Base-by-base conservation (phyloP, 2,888 invertebrate species). In the Synergus japonicus region DNA sequence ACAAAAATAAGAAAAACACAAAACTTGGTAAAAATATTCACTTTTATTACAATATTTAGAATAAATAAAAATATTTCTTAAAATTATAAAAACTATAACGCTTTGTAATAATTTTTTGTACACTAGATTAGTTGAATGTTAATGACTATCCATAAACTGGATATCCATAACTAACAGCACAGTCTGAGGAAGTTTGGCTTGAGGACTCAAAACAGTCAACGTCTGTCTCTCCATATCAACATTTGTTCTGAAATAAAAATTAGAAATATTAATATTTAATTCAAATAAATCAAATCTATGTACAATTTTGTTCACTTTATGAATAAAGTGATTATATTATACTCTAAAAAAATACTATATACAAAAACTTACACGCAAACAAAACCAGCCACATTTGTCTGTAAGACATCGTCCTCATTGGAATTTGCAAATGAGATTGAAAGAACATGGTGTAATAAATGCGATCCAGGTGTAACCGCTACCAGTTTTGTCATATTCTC, bases 141-240 rank as follows among this genome's bases (percentile, higher is more conserved):
- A 97, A 92, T 97, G 97, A 88, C 96, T 96, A 92, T 99, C 99
- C 97, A 98, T 97, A 92, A 98, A 99, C 90, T 98, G 98, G 83
- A 98, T 93, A 85, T 99, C 98, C 0, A 98, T 98, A 43, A 98
- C 93, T 66, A 99, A 93, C 54, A 99, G 93, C 76, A 98, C 94
- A 5, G 96, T 96, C 92, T 97, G 96, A 41, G 98, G 98, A 67
- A 99, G 99, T 64, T 97, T 95, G 7, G 98, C 98, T 90, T 98
- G 98, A 0, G 99, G 99, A 0, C 98, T 97, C 58, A 99, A 93
- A 37, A 99, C 94, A 46, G 98, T 98, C 83, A 98, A 94, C 18
- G 95, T 95, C 92, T 98, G 97, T 46, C 97, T 94, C 63, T 98
- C 98, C 89, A 95, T 94, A 91, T 99, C 98, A 37, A 99, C 97